phyloP scores from a whole-genome alignment of 2,113 vertebrate genomes.

The Tylochromis polylepis region DNA sequence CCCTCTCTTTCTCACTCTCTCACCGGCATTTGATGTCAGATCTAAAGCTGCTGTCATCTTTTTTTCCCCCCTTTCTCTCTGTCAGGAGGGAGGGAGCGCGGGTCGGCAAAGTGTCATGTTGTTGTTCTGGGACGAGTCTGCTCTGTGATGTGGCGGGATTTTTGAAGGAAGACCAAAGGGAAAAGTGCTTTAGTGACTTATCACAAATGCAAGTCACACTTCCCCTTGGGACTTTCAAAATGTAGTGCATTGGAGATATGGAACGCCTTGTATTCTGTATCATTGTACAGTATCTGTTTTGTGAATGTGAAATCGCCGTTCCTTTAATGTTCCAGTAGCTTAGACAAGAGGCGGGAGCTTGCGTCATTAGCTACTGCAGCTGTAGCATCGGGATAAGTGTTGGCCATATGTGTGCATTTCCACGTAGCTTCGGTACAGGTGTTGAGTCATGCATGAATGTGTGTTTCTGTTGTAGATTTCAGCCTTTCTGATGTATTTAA shows the following conservation, averaged over 20 bases:
- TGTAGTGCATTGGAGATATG: conserved; percentile 8
- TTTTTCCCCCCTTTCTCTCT: conserved; percentile 32
- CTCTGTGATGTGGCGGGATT: conserved; percentile 64
- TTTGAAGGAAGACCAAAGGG: conserved; percentile 66
- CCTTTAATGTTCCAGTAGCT: neutral
- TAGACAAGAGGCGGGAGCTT: neutral
- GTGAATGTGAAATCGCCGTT: neutral
- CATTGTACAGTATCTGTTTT: neutral
- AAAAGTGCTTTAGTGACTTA: conserved; percentile 48
- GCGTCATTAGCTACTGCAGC: neutral
- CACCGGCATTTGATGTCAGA: conserved; percentile 67
- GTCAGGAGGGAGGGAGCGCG: conserved; percentile 55
- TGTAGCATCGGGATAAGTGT: neutral
- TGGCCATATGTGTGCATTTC: too few relatives aligned
- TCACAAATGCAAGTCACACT: conserved; percentile 43
- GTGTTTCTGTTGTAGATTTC: neutral
- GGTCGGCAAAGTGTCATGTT: conserved; percentile 66
- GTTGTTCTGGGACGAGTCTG: conserved; percentile 64
- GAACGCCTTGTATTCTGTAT: neutral
- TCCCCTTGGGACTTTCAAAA: conserved; percentile 19
- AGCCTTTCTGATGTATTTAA: neutral
- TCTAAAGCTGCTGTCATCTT: conserved; percentile 70
- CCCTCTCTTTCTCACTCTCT: conserved; percentile 51
- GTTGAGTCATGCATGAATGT: neutral
- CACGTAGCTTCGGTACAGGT: neutral